These are phyloP conservation scores for Pristionchus exspectatus DNA, from an alignment of 2,888 invertebrate species.

Conservation along the genomic window DNA sequence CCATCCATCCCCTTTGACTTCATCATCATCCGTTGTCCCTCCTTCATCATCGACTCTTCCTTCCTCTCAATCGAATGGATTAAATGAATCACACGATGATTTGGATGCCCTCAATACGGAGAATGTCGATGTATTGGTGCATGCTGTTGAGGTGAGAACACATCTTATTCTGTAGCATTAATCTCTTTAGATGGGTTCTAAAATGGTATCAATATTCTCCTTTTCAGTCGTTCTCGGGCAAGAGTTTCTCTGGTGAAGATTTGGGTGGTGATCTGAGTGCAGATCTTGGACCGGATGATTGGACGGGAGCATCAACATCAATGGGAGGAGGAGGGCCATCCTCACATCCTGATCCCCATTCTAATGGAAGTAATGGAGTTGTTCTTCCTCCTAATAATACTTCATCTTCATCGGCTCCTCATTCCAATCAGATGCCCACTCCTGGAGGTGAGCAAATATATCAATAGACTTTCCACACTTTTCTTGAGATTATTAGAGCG, in stretches of 20 bases:
- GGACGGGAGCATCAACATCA: constrained; percentile 7
- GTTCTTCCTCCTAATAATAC: constrained; percentile 3
- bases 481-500: background rate
- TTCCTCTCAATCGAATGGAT: constrained; percentile 10
- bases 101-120: constrained; percentile 23
- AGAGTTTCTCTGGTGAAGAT: constrained; percentile 9
- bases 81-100: background rate
- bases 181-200: too few relatives aligned
- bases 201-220: background rate
- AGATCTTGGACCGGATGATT: constrained; percentile 34
- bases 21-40: background rate
- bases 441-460: background rate
- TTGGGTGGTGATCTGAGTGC: background rate
- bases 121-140: constrained; percentile 28
- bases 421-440: constrained; percentile 25
- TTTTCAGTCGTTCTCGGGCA: constrained; percentile 3
- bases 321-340: constrained; percentile 10
- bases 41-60: background rate
- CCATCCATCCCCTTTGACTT: background rate
- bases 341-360: background rate
- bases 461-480: background rate
- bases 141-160: constrained; percentile 27
- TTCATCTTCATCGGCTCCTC: background rate
- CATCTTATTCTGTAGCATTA: background rate
- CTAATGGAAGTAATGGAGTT: constrained; percentile 31